phyloP scores from a whole-genome alignment of 2,888 invertebrate species.

The Malacosoma neustria region DNA sequence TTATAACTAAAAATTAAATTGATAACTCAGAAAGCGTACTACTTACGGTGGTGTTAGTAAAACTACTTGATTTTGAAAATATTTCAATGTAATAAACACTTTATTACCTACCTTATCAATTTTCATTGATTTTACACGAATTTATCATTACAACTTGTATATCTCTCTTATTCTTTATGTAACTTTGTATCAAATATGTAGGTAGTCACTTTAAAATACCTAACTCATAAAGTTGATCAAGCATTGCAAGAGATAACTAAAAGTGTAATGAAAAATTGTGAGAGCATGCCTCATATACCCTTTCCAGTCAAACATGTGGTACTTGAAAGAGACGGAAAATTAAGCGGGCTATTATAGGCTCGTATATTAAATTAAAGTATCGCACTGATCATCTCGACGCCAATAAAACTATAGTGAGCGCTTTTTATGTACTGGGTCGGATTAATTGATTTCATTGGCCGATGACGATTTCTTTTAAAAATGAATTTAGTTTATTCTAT shows the following conservation, averaged over 20 bases:
- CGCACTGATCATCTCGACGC: slow-evolving; percentile 37
- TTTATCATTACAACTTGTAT: too few species aligned
- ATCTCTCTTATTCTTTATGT: too few species aligned
- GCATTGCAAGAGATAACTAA: slow-evolving; percentile 2
- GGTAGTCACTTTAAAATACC: neutral
- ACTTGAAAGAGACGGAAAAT: slow-evolving; percentile 20
- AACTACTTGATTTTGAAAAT: too few species aligned
- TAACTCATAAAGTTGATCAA: neutral
- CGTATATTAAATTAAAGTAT: slow-evolving; percentile 49
- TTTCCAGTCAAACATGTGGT: slow-evolving; percentile 17
- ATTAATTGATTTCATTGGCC: slow-evolving; percentile 55
- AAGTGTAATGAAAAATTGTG: slow-evolving; percentile 15
- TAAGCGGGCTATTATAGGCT: slow-evolving; percentile 25
- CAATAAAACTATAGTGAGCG: slow-evolving; percentile 42
- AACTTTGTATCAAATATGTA: too few species aligned
- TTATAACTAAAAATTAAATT: too few species aligned
- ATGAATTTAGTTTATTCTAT: slow-evolving; percentile 1
- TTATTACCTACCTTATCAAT: too few species aligned
- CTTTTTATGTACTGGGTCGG: slow-evolving; percentile 38
- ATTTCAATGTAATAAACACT: too few species aligned
- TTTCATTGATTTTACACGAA: too few species aligned
- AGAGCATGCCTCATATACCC: slow-evolving; percentile 9
- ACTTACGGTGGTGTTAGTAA: too few species aligned
- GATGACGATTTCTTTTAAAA: slow-evolving; percentile 8
- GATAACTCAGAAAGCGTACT: too few species aligned